phyloP scores from a whole-genome alignment of 2,888 invertebrate species.

The Priocnemis perturbator region DNA sequence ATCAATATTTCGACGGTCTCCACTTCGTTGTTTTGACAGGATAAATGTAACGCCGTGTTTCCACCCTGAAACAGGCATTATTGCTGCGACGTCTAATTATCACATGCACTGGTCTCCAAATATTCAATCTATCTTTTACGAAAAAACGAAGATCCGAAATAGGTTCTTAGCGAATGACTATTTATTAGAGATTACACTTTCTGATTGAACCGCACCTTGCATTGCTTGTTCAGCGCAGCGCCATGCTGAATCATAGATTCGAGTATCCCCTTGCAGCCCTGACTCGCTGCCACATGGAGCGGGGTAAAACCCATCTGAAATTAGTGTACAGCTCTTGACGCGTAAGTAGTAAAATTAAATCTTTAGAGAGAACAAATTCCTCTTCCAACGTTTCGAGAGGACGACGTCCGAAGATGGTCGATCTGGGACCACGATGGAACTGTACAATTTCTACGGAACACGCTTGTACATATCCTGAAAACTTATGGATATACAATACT shows the following conservation, averaged over 20 bases:
- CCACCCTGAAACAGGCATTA: conserved; percentile 77
- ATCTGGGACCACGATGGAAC: no score
- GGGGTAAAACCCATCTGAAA: conserved; percentile 82
- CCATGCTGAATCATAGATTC: conserved; percentile 81
- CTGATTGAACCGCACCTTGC: conserved; percentile 77
- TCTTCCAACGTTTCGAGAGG: no score
- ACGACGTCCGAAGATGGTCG: no score
- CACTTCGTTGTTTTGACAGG: conserved; percentile 83
- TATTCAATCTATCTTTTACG: no score
- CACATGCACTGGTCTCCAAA: no score
- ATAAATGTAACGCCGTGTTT: conserved; percentile 85
- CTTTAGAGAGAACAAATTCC: no score
- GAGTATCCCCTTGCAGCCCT: conserved; percentile 83
- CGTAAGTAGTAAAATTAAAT: no score
- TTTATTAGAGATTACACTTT: background rate
- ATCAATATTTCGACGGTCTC: conserved; percentile 84
- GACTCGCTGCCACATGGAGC: conserved; percentile 83
- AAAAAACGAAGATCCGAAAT: no score
- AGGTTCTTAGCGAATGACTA: background rate
- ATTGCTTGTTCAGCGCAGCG: conserved; percentile 81
- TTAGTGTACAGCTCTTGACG: conserved; percentile 3
- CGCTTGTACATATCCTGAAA: background rate
- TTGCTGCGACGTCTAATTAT: no score
- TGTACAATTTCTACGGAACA: background rate
- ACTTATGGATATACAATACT: background rate